Percentiles rank a stretch among this genome's conserved stretches.
Evolutionary conservation across 1,140 invertebrate genomes (phyloP).

Genomic region (Aphelenchoides besseyi): DNA sequence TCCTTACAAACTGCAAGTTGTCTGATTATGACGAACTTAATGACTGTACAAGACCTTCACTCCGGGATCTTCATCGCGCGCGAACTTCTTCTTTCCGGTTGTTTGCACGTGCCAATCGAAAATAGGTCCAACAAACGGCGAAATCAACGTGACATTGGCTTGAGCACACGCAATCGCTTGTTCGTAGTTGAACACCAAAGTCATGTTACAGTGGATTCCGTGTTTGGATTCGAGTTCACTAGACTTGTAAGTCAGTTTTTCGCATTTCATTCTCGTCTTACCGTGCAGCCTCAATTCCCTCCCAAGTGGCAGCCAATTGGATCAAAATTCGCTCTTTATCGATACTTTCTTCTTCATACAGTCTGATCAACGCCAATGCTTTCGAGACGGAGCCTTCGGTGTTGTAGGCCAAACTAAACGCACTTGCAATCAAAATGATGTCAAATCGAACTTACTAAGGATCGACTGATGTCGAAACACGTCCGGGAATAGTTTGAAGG

Average conservation of each 20-base stretch:
- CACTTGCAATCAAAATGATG: not conserved
- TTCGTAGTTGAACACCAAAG: conserved; percentile 86
- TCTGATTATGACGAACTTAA: too few species aligned
- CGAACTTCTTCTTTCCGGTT: conserved; percentile 77
- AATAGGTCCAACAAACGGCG: conserved; percentile 83
- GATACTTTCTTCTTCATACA: conserved; percentile 86
- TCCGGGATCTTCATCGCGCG: conserved; percentile 81
- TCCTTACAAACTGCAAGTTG: conserved; percentile 83
- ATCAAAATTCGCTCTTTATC: conserved; percentile 88
- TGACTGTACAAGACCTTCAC: conserved; percentile 42
- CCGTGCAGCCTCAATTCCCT: conserved; percentile 95
- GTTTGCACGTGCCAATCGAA: conserved; percentile 92
- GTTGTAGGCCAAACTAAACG: conserved; percentile 82
- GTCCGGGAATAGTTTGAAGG: conserved; percentile 90
- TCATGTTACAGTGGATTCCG: conserved; percentile 95
- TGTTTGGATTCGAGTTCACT: conserved; percentile 84
- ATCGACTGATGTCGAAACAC: conserved; percentile 76
- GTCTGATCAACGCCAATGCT: conserved; percentile 78
- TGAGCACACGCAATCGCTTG: conserved; percentile 92
- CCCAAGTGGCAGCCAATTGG: conserved; percentile 96
- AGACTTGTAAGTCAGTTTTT: conserved; percentile 31
- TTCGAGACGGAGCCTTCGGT: conserved; percentile 84
- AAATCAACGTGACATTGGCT: conserved; percentile 92
- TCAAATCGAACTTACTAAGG: not conserved
- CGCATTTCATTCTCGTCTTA: conserved; percentile 58